Base-by-base conservation (phyloP, 2,113 vertebrate genomes). In the Speoplatyrhinus poulsoni region DNA sequence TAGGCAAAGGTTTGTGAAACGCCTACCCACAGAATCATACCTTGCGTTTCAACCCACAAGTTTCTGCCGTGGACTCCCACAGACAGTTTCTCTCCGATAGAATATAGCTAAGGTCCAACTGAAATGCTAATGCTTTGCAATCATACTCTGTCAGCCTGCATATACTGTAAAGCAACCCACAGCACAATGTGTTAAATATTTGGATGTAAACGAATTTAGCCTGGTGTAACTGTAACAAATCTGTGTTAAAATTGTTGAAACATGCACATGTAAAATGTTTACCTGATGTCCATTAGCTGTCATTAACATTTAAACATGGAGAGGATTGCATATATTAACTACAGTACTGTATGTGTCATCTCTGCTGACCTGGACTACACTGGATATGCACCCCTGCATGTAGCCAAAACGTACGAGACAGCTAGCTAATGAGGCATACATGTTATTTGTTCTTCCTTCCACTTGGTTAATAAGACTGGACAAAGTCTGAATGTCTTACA, bases 1-100 rank as follows among this genome's bases (percentile, higher is more conserved):
- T 67, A 75, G 85, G 79, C 79, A 75, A 57, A 83, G 73, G 80
- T 69, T 73, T 78, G 81, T 83, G 69, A 85, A 79, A 90, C 82
- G 54, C 87, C 87, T 80, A 82, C 87, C 75, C 58, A 19, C 70
- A 70, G 65, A 74, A 67, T 70, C 66, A 72, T 70, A 70, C 70
- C 66, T 50, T 69, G 52, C 78, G 67, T 4, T 48, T 59, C 46
- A 12, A 59, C 68, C 64, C 72, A 54, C 53, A 54, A 53, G 54
- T 67, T 69, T 54, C 68, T 72, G 65, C 67, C 72, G 60, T 8
- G 6, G 67, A 72, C 81, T 82, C 85, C 84, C 67, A 82, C 87
- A 73, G 70, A 79, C 75, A 19, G 70, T 65, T 61, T 75, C 66
- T 50, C 74, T 76, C 65, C 54, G 75, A 74, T 62, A 1, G 48